These are phyloP conservation scores for Cepaea hortensis DNA, from an alignment of 2,888 invertebrate species.

Conservation along the genomic window DNA sequence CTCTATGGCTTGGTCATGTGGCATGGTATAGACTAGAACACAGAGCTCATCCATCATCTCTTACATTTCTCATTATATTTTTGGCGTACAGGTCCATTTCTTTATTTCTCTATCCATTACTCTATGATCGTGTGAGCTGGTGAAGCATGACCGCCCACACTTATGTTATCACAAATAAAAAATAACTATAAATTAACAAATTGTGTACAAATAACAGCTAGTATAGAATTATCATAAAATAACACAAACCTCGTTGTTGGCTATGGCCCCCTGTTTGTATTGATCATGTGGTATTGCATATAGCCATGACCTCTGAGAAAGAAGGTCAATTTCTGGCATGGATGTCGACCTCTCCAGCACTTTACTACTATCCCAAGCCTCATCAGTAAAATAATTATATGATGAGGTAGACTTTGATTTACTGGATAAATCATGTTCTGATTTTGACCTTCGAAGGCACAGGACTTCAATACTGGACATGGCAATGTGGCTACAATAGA, in stretches of 20 bases:
- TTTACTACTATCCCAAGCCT: conserved; percentile 43
- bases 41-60: too few species aligned
- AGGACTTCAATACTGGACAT: background rate
- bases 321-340: conserved; percentile 32
- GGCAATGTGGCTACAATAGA: background rate
- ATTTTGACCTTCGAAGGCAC: conserved; percentile 29
- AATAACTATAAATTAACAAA: too few species aligned
- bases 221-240: too few species aligned
- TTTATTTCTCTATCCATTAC: too few species aligned
- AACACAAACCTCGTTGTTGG: background rate
- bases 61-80: too few species aligned
- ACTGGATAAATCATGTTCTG: conserved; percentile 22
- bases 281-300: background rate
- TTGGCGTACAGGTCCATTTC: too few species aligned
- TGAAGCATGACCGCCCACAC: too few species aligned
- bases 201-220: too few species aligned
- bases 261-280: background rate
- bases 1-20: too few species aligned
- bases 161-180: too few species aligned
- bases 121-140: too few species aligned
- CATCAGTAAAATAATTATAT: conserved; percentile 16
- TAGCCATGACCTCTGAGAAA: conserved; percentile 25
- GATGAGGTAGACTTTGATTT: conserved; percentile 27
- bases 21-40: too few species aligned
- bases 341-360: conserved; percentile 39